Conservation (phyloP, 2,113 vertebrate genomes). For the Sylvilagus bachmani region DNA sequence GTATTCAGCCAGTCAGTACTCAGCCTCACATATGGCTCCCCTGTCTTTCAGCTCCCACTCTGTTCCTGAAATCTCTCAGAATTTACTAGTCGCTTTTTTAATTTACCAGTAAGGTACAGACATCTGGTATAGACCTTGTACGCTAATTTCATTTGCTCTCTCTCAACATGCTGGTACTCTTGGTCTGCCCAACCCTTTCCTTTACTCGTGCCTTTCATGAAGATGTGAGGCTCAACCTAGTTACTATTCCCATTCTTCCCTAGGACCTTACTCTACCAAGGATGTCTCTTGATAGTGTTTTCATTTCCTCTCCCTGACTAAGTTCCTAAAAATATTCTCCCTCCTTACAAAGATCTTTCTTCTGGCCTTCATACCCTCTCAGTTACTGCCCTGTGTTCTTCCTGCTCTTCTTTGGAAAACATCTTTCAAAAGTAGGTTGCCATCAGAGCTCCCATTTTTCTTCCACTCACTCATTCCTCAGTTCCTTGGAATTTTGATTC, state of each 20-base stretch:
- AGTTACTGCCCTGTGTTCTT: neutral
- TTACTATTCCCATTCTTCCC: neutral
- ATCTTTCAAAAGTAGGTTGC: conserved; percentile 9
- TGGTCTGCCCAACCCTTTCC: neutral
- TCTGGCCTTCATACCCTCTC: neutral
- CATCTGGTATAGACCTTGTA: neutral
- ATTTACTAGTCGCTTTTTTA: neutral
- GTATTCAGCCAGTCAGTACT: neutral
- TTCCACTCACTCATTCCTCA: neutral
- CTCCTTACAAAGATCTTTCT: neutral
- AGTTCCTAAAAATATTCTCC: neutral
- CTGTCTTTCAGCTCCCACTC: neutral
- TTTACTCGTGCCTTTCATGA: neutral
- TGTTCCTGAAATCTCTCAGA: neutral
- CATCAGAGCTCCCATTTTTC: neutral
- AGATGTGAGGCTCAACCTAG: neutral
- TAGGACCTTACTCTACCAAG: neutral
- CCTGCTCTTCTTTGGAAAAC: neutral
- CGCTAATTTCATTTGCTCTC: neutral
- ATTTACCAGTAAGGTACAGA: neutral
- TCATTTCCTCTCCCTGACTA: conserved; percentile 15
- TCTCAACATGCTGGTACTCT: neutral
- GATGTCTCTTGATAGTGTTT: neutral
- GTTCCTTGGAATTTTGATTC: conserved; percentile 17
- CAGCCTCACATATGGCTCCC: neutral